Evolutionary conservation across 2,797 vertebrate genomes (phyloP), one percentile per base, ranked within the genome.

Genomic region (Lemur catta): DNA sequence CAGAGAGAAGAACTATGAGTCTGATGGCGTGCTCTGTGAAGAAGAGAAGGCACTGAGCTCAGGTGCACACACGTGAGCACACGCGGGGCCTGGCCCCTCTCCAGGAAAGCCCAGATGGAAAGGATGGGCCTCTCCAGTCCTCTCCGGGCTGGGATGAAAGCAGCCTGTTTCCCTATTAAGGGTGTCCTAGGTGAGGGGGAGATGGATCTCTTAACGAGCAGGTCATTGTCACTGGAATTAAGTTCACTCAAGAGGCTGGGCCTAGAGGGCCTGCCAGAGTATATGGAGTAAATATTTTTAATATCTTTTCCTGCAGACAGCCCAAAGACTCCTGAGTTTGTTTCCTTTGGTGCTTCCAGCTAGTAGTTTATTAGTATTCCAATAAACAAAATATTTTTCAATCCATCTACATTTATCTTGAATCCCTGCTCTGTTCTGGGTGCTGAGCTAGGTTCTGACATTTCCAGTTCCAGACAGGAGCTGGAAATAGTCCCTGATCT

Each of bases 401-500:
- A 26, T 86, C 41, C 11, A 24, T 61, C 57, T 52, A 85, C 33
- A 75, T 85, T 96, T 76, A 61, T 85, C 43, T 79, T 87, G 75
- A 89, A 81, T 18, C 3, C 50, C 35, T 59, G 55, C 67, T 82
- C 50, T 85, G 65, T 67, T 59, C 93, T 35, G 72, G 28, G 26
- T 86, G 57, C 85, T 88, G 26, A 30, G 20, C 38, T 81, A 57
- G 61, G 71, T 86, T 69, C 75, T 93, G 55, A 92, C 15, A n/a
- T n/a, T 65, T 65, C 63, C 15, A 72, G 78, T 85, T 55, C 33
- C 88, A 76, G 33, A 50, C 30, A 63, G 20, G n/a, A 90, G 43
- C 28, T 92, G 69, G 71, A 96, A 97, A 94, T 59, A 78, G 75
- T 26, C n/a, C 48, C 82, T 91, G 59, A 69, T 50, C 81, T 92